phyloP scores from a whole-genome alignment of 2,888 invertebrate genomes.

The Omphaloscelis lunosa region DNA sequence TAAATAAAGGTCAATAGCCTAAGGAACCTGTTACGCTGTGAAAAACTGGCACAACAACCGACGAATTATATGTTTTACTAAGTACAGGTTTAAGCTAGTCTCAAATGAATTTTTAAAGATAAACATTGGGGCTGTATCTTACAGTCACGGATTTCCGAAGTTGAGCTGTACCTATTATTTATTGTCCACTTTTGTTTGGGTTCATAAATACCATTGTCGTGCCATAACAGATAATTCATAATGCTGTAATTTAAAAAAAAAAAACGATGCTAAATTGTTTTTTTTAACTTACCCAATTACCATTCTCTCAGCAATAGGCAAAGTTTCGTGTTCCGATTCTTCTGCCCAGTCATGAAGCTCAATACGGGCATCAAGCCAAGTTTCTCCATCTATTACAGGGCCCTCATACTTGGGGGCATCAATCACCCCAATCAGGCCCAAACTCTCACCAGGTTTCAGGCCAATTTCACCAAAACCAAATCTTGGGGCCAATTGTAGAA shows the following conservation, averaged over 20 bases:
- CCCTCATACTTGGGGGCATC: slow-evolving; percentile 81
- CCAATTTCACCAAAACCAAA: slow-evolving; percentile 96
- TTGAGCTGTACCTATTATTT: background rate
- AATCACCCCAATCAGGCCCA: slow-evolving; percentile 82
- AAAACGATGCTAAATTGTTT: no score
- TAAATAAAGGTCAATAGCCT: slow-evolving; percentile 35
- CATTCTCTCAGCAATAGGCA: slow-evolving; percentile 93
- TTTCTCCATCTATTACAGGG: slow-evolving; percentile 92
- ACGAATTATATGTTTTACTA: slow-evolving; percentile 17
- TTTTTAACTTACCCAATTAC: slow-evolving; percentile 92
- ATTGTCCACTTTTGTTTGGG: background rate
- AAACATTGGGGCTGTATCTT: slow-evolving; percentile 10
- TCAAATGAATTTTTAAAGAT: slow-evolving; percentile 6
- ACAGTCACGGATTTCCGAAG: background rate
- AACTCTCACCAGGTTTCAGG: slow-evolving; percentile 87
- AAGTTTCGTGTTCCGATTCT: slow-evolving; percentile 92
- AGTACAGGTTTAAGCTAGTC: slow-evolving; percentile 24
- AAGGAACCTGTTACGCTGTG: slow-evolving; percentile 20
- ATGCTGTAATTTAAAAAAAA: background rate
- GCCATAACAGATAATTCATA: background rate
- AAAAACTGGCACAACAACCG: slow-evolving; percentile 20
- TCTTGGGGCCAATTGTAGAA: slow-evolving; percentile 93
- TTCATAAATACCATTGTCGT: background rate
- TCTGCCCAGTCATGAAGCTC: slow-evolving; percentile 93
- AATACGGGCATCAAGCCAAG: slow-evolving; percentile 93